These are phyloP conservation scores for Albula goreensis DNA, from an alignment of 2,113 vertebrate genomes.

Conservation along the genomic window DNA sequence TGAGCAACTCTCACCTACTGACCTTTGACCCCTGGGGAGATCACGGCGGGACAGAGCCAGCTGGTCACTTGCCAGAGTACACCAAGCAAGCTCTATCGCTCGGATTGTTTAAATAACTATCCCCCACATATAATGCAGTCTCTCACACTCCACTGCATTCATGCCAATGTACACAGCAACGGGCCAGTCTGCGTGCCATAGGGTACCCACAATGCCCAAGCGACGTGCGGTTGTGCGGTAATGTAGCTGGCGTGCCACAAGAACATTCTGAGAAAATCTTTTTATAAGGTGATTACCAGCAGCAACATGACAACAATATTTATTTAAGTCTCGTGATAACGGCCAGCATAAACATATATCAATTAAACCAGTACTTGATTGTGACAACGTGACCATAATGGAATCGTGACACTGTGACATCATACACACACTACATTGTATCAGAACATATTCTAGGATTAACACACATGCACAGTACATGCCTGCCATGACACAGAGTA, in stretches of 20 bases:
- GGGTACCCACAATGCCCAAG: background rate
- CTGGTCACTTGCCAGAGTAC: background rate
- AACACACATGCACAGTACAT: background rate
- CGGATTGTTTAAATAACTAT: background rate
- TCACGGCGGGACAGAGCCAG: background rate
- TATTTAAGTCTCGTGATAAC: background rate
- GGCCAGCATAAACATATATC: background rate
- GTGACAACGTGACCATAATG: background rate
- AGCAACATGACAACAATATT: background rate
- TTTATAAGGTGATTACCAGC: background rate
- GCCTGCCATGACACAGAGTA: background rate
- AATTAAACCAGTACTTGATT: background rate
- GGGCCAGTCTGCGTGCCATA: background rate
- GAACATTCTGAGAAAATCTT: background rate
- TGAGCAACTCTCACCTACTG: background rate
- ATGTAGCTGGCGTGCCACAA: background rate
- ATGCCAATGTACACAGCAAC: background rate
- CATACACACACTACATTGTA: background rate
- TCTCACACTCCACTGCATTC: background rate
- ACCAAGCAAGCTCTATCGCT: background rate
- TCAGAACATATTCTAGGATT: background rate
- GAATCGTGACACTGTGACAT: background rate
- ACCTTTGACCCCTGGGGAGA: background rate
- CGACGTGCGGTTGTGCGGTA: background rate
- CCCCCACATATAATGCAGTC: background rate